These are phyloP conservation scores for Priocnemis perturbator DNA, from an alignment of 2,888 invertebrate genomes.

Conservation along the genomic window DNA sequence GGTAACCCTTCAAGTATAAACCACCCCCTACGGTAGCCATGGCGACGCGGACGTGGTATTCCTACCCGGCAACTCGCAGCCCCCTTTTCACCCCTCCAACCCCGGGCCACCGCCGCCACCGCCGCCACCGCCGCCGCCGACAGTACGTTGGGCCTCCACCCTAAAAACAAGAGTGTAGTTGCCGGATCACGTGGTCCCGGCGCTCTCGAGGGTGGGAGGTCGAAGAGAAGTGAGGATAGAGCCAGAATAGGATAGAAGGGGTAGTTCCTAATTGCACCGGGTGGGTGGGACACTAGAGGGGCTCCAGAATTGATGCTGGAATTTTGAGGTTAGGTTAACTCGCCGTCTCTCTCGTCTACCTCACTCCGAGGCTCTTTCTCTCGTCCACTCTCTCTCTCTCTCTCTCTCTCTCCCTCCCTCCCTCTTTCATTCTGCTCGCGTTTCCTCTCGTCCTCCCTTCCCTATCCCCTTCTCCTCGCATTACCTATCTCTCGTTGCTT, in stretches of 20 bases:
- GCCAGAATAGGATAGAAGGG: constrained; percentile 67
- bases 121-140: constrained; percentile 49
- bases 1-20: constrained; percentile 72
- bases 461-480: constrained; percentile 5
- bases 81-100: constrained; percentile 45
- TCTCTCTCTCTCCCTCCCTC: constrained; percentile 26
- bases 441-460: constrained; percentile 33
- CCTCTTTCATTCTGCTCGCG: constrained; percentile 33
- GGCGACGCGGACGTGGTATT: constrained; percentile 70
- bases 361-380: constrained; percentile 15
- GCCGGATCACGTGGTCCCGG: constrained; percentile 70
- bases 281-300: constrained; percentile 67
- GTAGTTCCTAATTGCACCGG: constrained; percentile 73
- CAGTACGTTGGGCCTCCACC: constrained; percentile 53
- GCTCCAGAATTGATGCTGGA: constrained; percentile 72
- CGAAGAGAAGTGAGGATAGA: constrained; percentile 66
- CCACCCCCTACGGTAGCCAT: constrained; percentile 70
- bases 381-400: constrained; percentile 31
- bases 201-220: constrained; percentile 59
- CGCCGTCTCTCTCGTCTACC: constrained; percentile 50
- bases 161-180: constrained; percentile 73
- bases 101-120: constrained; percentile 38
- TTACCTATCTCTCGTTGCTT: constrained; percentile 33
- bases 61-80: constrained; percentile 60
- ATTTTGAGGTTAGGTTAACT: constrained; percentile 72